Evolutionary conservation across 2,888 invertebrate species (phyloP).

Genomic region (Ypsolopha sequella): DNA sequence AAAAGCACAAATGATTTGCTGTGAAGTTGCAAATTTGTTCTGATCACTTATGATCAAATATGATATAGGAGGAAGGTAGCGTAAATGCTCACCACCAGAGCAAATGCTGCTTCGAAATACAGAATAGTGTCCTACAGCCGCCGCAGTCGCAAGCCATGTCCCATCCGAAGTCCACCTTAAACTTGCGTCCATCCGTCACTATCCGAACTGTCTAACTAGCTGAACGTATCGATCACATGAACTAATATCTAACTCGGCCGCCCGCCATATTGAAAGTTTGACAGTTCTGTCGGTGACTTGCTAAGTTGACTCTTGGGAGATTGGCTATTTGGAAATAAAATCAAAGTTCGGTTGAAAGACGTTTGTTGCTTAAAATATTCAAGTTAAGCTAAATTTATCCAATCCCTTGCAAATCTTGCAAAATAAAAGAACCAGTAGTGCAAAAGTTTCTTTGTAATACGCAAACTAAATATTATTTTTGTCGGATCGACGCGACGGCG

Average conservation of each 20-base stretch:
- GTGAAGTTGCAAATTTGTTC: too few relatives aligned
- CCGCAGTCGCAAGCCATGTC: conserved; percentile 4
- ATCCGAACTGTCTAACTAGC: too few relatives aligned
- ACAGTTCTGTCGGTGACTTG: conserved; percentile 63
- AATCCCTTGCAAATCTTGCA: neutral
- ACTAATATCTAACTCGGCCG: too few relatives aligned
- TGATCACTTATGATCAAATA: too few relatives aligned
- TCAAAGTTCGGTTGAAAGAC: neutral
- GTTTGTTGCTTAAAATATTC: neutral
- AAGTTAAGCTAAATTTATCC: neutral
- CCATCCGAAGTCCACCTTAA: conserved; percentile 4
- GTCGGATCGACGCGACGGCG: conserved; percentile 1
- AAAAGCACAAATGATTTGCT: too few relatives aligned
- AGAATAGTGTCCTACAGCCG: too few relatives aligned
- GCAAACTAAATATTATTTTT: conserved; percentile 3
- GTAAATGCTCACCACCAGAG: too few relatives aligned
- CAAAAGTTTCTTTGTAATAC: neutral
- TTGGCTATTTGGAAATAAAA: neutral
- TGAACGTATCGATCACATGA: too few relatives aligned
- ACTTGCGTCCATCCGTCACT: too few relatives aligned
- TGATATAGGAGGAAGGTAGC: too few relatives aligned
- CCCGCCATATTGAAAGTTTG: conserved; percentile 27
- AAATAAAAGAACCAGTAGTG: neutral
- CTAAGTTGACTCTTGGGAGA: neutral
- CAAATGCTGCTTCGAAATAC: too few relatives aligned